A percentile compares a stretch with the other conserved stretches of the same genome.
These are phyloP conservation scores for Peromyscus melanophrys DNA, from an alignment of 2,797 vertebrate species.

Conservation along the genomic window DNA sequence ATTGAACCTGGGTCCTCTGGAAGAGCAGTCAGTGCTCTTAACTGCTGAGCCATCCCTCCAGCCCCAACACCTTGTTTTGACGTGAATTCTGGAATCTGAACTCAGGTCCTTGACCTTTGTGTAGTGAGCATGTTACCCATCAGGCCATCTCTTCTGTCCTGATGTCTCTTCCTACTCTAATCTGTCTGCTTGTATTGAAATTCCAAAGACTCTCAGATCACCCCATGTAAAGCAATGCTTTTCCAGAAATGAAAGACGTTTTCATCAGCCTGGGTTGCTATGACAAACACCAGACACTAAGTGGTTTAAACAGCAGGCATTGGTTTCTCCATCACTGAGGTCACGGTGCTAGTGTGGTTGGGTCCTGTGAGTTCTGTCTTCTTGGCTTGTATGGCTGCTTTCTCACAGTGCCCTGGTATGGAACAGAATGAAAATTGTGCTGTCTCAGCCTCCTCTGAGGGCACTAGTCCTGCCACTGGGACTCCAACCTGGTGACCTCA, in stretches of 20 bases:
- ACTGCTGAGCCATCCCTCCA: neutral
- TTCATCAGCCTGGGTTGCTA: neutral
- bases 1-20: neutral
- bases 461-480: neutral
- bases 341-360: neutral
- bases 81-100: neutral
- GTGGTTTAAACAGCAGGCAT: neutral
- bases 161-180: neutral
- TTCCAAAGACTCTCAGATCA: neutral
- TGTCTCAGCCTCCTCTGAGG: neutral
- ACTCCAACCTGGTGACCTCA: neutral
- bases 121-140: neutral
- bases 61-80: neutral
- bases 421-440: neutral
- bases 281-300: neutral
- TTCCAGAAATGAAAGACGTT: neutral
- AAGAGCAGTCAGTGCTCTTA: neutral
- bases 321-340: slow-evolving; percentile 6
- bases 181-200: neutral
- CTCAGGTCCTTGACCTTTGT: neutral
- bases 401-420: neutral
- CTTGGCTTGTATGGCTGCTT: neutral
- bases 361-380: neutral
- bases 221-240: neutral
- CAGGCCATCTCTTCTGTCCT: neutral